Base-by-base conservation (phyloP, 2,113 vertebrate genomes). In the Catharus minimus region DNA sequence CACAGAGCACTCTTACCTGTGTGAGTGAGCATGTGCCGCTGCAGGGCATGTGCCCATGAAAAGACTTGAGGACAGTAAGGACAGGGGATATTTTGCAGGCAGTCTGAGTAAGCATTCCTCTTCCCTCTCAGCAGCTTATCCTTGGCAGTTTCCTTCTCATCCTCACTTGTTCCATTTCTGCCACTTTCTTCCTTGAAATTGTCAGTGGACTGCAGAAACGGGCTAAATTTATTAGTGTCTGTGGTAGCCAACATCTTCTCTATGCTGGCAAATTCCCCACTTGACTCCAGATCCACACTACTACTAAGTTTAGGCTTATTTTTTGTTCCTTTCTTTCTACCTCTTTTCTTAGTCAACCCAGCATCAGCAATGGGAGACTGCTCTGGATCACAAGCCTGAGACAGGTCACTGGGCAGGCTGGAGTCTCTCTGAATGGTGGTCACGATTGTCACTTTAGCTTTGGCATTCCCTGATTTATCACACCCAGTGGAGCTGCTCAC, bases 171-270 rank as follows among this genome's bases (percentile, higher is more conserved):
- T 52, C 98, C 98, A 2, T 97, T 95, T n/a, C 84, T 95, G 44
- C 98, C 93, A 2, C 93, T 33, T 44, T 96, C 97, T 5, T 97
- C 97, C 94, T 96, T 97, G 90, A 96, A 75, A 36, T 91, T 95
- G 50, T 92, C 98, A 18, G 97, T 92, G 4, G 97, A 98, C 96
- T 99, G 99, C 84, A 99, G 98, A 94, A 98, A 99, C 0, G 98
- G 98, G 91, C 98, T 99, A 93, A 99, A 99, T 96, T 99, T 98
- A 96, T 99, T 99, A 92, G 99, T 95, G 90, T 99, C 98, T 2
- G 99, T 99, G 58, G 98, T 99, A 79, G 99, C 99, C 26, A 99
- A 94, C 98, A 99, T 99, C 96, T 99, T 99, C 90, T 99, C 99
- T 43, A 99, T 98, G 86, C 99, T 99, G 89, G 99, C 98, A n/a